Conservation (phyloP, 2,888 invertebrate species). For the Scaptodrosophila latifasciaeformis region DNA sequence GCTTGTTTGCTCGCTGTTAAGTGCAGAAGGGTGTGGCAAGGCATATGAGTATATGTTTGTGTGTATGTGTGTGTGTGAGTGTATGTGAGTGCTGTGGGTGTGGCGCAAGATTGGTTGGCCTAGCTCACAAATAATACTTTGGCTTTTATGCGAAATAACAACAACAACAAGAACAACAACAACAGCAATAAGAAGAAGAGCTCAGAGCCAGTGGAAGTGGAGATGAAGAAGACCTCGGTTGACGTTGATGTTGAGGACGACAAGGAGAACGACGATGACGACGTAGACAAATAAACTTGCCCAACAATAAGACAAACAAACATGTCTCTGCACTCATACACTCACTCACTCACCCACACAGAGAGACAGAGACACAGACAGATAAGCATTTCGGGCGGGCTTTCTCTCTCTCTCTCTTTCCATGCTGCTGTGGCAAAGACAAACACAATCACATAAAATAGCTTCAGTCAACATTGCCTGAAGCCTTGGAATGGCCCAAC, state of each 20-base stretch:
- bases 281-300: slow-evolving; percentile 37
- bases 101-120: not conserved
- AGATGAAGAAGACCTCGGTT: slow-evolving; percentile 4
- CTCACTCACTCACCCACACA: slow-evolving; percentile 8
- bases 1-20: slow-evolving; percentile 33
- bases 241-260: not conserved
- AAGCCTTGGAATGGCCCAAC: not conserved
- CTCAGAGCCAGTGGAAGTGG: no score
- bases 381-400: slow-evolving; percentile 32
- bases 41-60: not conserved
- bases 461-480: slow-evolving; percentile 29
- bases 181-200: no score
- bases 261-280: slow-evolving; percentile 9
- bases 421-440: slow-evolving; percentile 34
- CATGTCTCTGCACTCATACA: slow-evolving; percentile 10
- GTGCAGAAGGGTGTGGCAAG: slow-evolving; percentile 12
- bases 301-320: slow-evolving; percentile 32
- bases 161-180: no score
- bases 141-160: slow-evolving; percentile 21
- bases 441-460: slow-evolving; percentile 51
- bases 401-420: slow-evolving; percentile 3
- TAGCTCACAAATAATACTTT: slow-evolving; percentile 35
- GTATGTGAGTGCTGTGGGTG: not conserved
- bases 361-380: slow-evolving; percentile 7
- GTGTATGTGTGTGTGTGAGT: not conserved